Base-by-base conservation (phyloP, 2,888 invertebrate genomes). In the Omphaloscelis lunosa region DNA sequence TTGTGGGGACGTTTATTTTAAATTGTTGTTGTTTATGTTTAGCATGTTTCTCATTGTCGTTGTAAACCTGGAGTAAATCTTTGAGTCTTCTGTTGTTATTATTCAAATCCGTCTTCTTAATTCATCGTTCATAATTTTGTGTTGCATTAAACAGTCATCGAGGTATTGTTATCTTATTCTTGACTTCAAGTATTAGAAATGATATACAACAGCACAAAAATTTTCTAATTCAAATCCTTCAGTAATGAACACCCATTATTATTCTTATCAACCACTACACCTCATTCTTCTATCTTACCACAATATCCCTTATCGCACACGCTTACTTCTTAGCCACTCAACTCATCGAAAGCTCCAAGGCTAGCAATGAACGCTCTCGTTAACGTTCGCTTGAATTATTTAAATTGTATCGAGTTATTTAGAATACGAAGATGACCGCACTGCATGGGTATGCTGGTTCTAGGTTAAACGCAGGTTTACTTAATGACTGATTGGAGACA, bases 301-400 rank as follows among this genome's bases (percentile, higher is more conserved):
- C 6, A 41, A 45, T n/a, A 4, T 17, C 69, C 15, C 2, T 41
- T 41, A 65, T 11, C 11, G 66, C 4, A 45, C 23, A n/a, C 74
- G 82, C 76, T 15, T 34, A 41, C 23, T 81, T 62, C 17, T 39
- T 70, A 20, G 76, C 85, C 59, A 12, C 80, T 61, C 71, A 75
- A 90, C 85, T 86, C 91, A 93, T 91, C 93, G 91, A 93, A 94
- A 94, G 92, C 90, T 85, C 80, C 93, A 94, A 94, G 95, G 94
- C 89, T 91, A 84, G 66, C 80, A 82, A 80, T 90, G 84, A 86
- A 84, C 72, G 79, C 72, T 80, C 78, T 82, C 70, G 78, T 81
- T 83, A 79, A 79, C 79, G 63, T 70, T 79, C 83, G 72, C 80
- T 84, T 75, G 79, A 84, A 79, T 82, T 84, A 88, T 88, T 85